A percentile compares a stretch with the other conserved stretches of the same genome.
These are phyloP conservation scores for Lasioglossum figueresi DNA, from an alignment of 2,888 invertebrate species.

Conservation along the genomic window DNA sequence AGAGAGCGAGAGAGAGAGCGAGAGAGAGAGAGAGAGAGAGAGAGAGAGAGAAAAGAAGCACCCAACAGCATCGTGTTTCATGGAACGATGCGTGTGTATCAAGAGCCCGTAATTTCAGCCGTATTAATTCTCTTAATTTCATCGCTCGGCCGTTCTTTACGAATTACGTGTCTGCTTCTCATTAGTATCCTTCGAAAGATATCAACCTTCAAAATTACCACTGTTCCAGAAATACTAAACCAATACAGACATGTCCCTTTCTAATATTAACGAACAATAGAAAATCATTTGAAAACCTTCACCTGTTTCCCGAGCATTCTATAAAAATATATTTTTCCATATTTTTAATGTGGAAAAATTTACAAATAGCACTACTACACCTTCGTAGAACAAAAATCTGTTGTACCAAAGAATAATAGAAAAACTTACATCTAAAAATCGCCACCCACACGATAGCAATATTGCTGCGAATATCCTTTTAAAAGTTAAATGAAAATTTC, in stretches of 20 bases:
- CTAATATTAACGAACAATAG: no score
- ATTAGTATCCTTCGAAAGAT: background rate
- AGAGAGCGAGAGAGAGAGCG: no score
- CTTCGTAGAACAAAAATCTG: no score
- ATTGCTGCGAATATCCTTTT: background rate
- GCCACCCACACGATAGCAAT: background rate
- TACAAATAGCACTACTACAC: background rate
- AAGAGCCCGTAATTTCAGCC: slow-evolving; percentile 24
- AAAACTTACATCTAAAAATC: background rate
- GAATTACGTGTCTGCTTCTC: slow-evolving; percentile 15
- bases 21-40: no score
- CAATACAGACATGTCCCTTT: no score
- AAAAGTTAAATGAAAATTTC: background rate
- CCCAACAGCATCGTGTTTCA: slow-evolving; percentile 13
- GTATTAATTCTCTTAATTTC: slow-evolving; percentile 46
- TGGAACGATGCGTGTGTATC: slow-evolving; percentile 21
- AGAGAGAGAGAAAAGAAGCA: slow-evolving; percentile 1
- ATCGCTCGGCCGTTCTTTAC: slow-evolving; percentile 3
- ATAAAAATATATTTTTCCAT: background rate
- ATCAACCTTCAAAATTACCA: background rate
- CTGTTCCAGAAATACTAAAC: no score
- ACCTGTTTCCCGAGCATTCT: background rate
- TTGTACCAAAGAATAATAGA: no score
- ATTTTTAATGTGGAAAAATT: no score
- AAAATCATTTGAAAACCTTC: background rate